Percentiles rank a stretch among this genome's conserved stretches.
Evolutionary conservation across 2,797 vertebrate species (phyloP).

Genomic region (Taenioides sp.): DNA sequence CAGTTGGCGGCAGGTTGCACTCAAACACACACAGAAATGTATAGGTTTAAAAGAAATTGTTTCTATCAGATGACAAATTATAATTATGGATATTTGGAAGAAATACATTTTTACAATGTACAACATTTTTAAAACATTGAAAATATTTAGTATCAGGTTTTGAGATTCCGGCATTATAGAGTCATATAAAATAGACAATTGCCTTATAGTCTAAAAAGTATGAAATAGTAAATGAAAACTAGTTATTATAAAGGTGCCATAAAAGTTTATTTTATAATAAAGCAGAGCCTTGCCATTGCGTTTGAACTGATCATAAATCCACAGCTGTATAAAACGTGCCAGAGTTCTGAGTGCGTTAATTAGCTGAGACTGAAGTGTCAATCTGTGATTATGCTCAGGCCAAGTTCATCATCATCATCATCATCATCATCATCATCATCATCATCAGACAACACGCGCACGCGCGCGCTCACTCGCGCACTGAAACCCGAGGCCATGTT

Average conservation of each 20-base stretch:
- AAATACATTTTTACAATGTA: not conserved
- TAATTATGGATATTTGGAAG: not conserved
- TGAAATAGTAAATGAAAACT: not conserved
- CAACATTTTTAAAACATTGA: not conserved
- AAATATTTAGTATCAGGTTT: not conserved
- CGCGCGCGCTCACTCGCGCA: not conserved
- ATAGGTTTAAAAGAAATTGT: not conserved
- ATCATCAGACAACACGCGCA: constrained; percentile 20
- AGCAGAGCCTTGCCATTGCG: not conserved
- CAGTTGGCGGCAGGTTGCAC: not conserved
- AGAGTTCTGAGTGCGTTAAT: constrained; percentile 45
- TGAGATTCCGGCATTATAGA: not conserved
- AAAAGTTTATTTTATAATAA: no score
- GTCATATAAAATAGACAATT: not conserved
- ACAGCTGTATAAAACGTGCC: not conserved
- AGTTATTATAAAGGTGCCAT: not conserved
- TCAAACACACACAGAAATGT: not conserved
- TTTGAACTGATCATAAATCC: constrained; percentile 4
- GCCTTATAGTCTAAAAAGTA: not conserved
- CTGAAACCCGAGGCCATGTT: not conserved
- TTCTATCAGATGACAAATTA: not conserved
- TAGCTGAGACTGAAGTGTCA: constrained; percentile 61
- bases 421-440: constrained; percentile 48
- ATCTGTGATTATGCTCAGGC: constrained; percentile 66
- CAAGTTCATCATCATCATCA: constrained; percentile 65